phyloP scores from a whole-genome alignment of 2,888 invertebrate species.

The Macaria liturata region DNA sequence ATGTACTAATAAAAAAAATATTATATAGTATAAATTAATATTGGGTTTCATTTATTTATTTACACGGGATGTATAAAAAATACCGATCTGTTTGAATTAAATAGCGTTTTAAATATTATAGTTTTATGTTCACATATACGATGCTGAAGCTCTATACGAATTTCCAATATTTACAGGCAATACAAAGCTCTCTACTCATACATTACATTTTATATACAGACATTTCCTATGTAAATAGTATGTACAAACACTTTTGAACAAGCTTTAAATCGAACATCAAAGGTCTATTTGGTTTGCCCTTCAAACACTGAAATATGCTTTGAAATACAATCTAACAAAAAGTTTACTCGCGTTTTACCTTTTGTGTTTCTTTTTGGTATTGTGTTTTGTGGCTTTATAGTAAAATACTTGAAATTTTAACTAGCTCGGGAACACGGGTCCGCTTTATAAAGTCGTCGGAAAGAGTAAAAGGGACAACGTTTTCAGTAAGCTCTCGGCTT shows the following conservation, averaged over 20 bases:
- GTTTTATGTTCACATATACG: neutral
- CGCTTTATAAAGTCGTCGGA: slow-evolving; percentile 14
- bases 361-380: slow-evolving; percentile 28
- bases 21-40: too few relatives aligned
- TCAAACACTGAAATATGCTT: slow-evolving; percentile 31
- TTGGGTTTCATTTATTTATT: too few relatives aligned
- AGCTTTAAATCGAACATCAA: slow-evolving; percentile 26
- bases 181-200: slow-evolving; percentile 37
- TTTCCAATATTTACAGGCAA: slow-evolving; percentile 50
- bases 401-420: slow-evolving; percentile 20
- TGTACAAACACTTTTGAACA: slow-evolving; percentile 27
- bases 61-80: too few relatives aligned
- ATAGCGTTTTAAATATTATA: slow-evolving; percentile 6
- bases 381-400: slow-evolving; percentile 27
- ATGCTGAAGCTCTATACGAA: slow-evolving; percentile 22
- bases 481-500: neutral
- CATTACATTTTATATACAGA: slow-evolving; percentile 40
- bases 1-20: too few relatives aligned
- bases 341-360: slow-evolving; percentile 23
- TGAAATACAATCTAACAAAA: slow-evolving; percentile 26
- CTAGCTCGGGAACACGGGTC: slow-evolving; percentile 4
- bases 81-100: slow-evolving; percentile 2
- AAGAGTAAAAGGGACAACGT: slow-evolving; percentile 3
- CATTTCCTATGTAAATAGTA: slow-evolving; percentile 25
- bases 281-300: slow-evolving; percentile 23